These are phyloP conservation scores for Vanessa atalanta DNA, from an alignment of 1,140 invertebrate species.

Conservation along the genomic window DNA sequence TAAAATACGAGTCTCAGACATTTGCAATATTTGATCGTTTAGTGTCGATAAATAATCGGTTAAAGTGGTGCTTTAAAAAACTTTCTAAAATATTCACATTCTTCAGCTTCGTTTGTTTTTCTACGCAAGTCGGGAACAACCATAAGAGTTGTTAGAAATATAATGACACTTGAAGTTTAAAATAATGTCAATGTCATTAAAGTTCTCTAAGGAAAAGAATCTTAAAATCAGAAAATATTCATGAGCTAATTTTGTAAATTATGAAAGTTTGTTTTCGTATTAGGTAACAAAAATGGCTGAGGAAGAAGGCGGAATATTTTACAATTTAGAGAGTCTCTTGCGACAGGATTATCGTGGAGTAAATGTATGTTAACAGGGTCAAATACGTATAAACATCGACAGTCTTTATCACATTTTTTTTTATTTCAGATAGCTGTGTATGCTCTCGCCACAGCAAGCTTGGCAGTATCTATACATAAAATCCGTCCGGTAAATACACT, in stretches of 20 bases:
- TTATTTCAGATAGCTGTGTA: constrained; percentile 78
- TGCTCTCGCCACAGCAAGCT: constrained; percentile 71
- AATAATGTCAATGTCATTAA: constrained; percentile 38
- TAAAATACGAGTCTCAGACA: too few species aligned
- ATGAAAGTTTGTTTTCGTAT: constrained; percentile 52
- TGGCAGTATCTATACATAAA: constrained; percentile 75
- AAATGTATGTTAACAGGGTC: constrained; percentile 54
- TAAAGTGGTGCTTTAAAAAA: too few species aligned
- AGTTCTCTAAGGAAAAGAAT: constrained; percentile 39
- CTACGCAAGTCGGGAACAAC: too few species aligned
- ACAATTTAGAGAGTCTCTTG: constrained; percentile 61
- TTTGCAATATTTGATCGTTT: too few species aligned
- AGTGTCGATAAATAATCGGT: too few species aligned
- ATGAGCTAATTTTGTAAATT: constrained; percentile 70
- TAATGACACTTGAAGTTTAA: neutral
- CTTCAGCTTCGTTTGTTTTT: too few species aligned
- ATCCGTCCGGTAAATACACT: constrained; percentile 76
- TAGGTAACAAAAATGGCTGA: constrained; percentile 59
- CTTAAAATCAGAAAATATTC: constrained; percentile 63
- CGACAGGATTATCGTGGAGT: constrained; percentile 74
- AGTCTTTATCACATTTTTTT: constrained; percentile 45
- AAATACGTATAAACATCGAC: constrained; percentile 22
- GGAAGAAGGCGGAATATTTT: constrained; percentile 61
- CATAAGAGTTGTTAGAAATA: too few species aligned
- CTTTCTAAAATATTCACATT: too few species aligned